Base-by-base conservation (phyloP, 2,113 vertebrate genomes). In the Lamprotornis superbus region DNA sequence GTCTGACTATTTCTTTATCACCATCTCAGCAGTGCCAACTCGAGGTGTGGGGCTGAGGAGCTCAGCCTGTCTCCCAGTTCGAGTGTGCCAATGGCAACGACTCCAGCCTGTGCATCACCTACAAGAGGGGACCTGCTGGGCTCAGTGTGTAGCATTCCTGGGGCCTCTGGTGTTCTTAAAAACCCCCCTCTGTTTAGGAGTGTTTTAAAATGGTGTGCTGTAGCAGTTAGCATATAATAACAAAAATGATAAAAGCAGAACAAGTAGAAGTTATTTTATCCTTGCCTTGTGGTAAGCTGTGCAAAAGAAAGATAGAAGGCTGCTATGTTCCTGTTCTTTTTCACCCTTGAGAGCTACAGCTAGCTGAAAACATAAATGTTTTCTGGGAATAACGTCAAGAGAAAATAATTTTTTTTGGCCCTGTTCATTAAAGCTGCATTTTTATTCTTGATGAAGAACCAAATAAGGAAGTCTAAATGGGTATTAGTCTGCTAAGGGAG, bases 51-150 rank as follows among this genome's bases (percentile, higher is more conserved):
- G 35, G 30, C 49, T n/a, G 64, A 93, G 65, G 70, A 94, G 46
- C 78, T 63, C 81, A 44, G 82, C 19, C 49, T 70, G 50, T 20
- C 47, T 94, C 69, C 50, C 31, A 14, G 2, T 19, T 33, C 0
- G 0, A 23, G 24, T 1, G 3, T 10, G 19, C 49, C 31, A 0
- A 4, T 9, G 30, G 69, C 35, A 7, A 1, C 2, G 14, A 49
- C n/a, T 79, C 63, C 79, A 80, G 27, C 52, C 61, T 24, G 21
- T 1, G 11, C 4, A 0, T 31, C 46, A 4, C 55, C 71, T n/a
- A 4, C 30, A 23, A 11, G 42, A 35, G 39, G 17, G 23, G 21
- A 39, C 33, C 22, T 33, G 47, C 85, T 61, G 69, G 25, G 52
- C 82, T 83, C 11, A 3, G 3, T 30, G 9, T 31, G 59, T 4